Base-by-base conservation (phyloP, 2,113 vertebrate species). In the Dissostichus mawsoni region DNA sequence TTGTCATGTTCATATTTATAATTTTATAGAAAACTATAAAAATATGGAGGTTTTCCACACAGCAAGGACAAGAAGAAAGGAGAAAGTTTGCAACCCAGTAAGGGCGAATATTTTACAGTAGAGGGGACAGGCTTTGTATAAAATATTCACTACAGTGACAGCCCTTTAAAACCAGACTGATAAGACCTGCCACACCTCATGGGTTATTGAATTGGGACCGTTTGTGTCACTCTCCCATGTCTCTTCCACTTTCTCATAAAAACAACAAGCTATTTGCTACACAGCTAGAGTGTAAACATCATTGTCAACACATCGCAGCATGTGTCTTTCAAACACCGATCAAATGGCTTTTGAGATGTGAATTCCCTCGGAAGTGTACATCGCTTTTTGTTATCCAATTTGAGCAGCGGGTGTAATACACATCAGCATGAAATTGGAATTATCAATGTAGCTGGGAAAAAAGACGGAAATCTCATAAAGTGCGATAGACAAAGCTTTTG, bases 201-300 rank as follows among this genome's bases (percentile, higher is more conserved):
- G 52, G 76, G 65, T 83, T 89, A 88, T 84, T 90, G 87, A 88
- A 82, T 82, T 80, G 77, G 82, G 69, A 81, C 81, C 25, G 68
- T 64, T 36, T 81, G 70, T 63, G 66, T 76, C 81, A 74, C 76
- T 75, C 82, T 86, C 29, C 71, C 75, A 81, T 56, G 80, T 87
- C 85, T 80, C 59, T 81, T 83, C 76, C 80, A 52, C 86, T 86
- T 84, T 87, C 72, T 85, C 87, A 70, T 89, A 84, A 87, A 87
- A 89, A 88, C 81, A 88, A 89, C 83, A 85, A 92, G 85, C 85
- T 83, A 86, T 92, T 91, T 92, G 74, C 81, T 45, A 77, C 85
- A 23, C 89, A 90, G 92, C 90, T 68, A 51, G 84, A 87, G 86
- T 45, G 58, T 89, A 88, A 89, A 92, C 75, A 83, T 85, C 78